phyloP scores from a whole-genome alignment of 2,888 invertebrate species.

The Miltochrista miniata region DNA sequence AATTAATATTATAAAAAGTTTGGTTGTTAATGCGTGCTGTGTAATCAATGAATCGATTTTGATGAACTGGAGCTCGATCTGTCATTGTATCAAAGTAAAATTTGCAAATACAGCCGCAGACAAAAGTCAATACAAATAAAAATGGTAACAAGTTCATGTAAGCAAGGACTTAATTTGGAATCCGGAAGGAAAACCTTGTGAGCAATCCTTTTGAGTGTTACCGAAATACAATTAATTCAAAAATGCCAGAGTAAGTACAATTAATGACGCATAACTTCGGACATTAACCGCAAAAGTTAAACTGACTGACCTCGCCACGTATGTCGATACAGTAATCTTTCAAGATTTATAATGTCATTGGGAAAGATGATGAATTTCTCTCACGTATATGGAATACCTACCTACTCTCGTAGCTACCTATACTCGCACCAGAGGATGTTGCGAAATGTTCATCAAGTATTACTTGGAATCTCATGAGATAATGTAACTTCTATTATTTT shows the following conservation, averaged over 20 bases:
- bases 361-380: slow-evolving; percentile 14
- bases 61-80: no score
- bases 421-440: background rate
- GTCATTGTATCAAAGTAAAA: no score
- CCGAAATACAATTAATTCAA: slow-evolving; percentile 7
- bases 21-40: no score
- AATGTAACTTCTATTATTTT: no score
- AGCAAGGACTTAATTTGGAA: background rate
- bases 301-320: slow-evolving; percentile 24
- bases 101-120: no score
- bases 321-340: slow-evolving; percentile 10
- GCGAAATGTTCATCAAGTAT: background rate
- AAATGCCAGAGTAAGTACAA: slow-evolving; percentile 14
- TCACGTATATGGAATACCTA: slow-evolving; percentile 11
- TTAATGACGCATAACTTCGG: slow-evolving; percentile 2
- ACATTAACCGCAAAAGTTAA: slow-evolving; percentile 8
- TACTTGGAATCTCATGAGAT: background rate
- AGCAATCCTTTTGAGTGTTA: background rate
- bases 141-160: background rate
- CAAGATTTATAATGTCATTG: slow-evolving; percentile 18
- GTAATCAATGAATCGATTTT: no score
- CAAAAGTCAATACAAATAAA: background rate
- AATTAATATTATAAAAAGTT: no score
- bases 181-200: slow-evolving; percentile 17
- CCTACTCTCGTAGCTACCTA: no score